Evolutionary conservation across 2,797 vertebrate species (phyloP), one percentile per base, ranked within the genome.

Genomic region (Kryptopterus vitreolus): DNA sequence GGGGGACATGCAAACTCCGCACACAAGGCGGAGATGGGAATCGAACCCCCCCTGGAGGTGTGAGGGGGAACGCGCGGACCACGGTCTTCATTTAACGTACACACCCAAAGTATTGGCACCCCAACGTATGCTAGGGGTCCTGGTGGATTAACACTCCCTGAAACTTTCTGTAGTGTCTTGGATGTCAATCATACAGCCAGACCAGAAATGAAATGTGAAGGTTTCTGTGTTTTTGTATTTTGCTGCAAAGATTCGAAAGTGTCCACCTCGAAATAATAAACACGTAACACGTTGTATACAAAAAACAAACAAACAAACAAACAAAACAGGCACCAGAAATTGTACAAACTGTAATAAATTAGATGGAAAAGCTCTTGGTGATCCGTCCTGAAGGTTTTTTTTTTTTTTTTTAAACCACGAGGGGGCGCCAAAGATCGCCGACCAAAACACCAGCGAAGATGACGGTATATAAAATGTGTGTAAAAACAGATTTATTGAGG

Each of bases 261-360:
- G n/a, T 20, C 63, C 50, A 66, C 24, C 46, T 59, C 55, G 48
- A 29, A 48, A 57, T 68, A 86, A 86, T 86, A 86, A 86, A 86
- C 84, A 86, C 72, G 70, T 43, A 81, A 74, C 43, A 68, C 31
- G 69, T 55, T 9, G 52, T 55, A 8, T 15, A n/a, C 0, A 20
- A 52, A 81, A 20, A 72, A 1, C 38, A 43, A 43, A 10, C 10
- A 43, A 58, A 53, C 22, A 58, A 68, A 48, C 11, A 61, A 77
- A 74, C 29, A 81, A 85, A 77, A 74, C 29, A 81, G 83, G 71
- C 76, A 83, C 76, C 79, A 84, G 71, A 48, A 65, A 58, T 50
- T 31, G 63, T 69, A 58, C 78, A 77, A 77, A 78, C 11, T 29
- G 71, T 62, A 84, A 86, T 82, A 86, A 84, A 81, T 84, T 81